Conservation (phyloP, 1,140 invertebrate genomes). For the Microvelia longipes region DNA sequence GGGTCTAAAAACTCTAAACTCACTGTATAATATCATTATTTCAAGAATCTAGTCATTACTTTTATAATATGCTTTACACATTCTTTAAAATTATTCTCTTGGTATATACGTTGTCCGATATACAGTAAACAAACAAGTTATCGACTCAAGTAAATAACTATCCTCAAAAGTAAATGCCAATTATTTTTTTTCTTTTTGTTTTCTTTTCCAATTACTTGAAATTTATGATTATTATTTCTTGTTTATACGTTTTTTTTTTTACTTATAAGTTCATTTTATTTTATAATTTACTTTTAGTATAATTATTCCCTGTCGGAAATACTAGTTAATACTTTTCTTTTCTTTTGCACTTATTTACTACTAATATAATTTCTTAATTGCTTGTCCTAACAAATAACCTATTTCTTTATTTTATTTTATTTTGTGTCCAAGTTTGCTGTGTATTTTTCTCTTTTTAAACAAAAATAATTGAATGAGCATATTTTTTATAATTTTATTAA, state of each 20-base stretch:
- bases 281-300: not conserved
- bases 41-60: not conserved
- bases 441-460: not conserved
- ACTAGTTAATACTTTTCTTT: not conserved
- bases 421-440: not conserved
- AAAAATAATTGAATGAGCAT: too few species aligned
- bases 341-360: not conserved
- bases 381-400: not conserved
- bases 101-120: not conserved
- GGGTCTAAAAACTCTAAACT: conserved; percentile 20
- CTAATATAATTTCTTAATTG: not conserved
- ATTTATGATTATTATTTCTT: too few species aligned
- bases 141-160: not conserved
- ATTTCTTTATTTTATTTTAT: not conserved
- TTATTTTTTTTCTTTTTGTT: not conserved
- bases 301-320: not conserved
- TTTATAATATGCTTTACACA: not conserved
- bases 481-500: too few species aligned
- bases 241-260: not conserved
- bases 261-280: not conserved
- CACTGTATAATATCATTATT: not conserved
- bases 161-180: not conserved
- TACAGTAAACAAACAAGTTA: not conserved
- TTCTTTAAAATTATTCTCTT: not conserved
- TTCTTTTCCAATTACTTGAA: too few species aligned